Conservation (phyloP, 2,888 invertebrate genomes). For the Ophion obscuratus region DNA sequence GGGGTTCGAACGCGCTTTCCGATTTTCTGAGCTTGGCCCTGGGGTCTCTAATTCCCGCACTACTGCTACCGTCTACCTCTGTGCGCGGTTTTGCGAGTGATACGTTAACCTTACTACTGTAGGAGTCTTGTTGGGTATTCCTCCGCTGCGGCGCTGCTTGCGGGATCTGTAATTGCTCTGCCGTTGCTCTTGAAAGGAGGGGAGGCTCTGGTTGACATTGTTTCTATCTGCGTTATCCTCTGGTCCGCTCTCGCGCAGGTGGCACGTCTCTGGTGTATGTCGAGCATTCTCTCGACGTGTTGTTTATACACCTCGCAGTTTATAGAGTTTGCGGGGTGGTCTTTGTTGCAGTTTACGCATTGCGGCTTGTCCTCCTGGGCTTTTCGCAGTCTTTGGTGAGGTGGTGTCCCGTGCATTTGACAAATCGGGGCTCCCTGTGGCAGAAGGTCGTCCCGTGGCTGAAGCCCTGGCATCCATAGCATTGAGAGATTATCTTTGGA, state of each 20-base stretch:
- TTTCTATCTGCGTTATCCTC: neutral
- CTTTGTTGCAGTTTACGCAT: constrained; percentile 70
- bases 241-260: neutral
- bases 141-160: neutral
- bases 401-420: constrained; percentile 69
- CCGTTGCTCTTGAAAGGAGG: neutral
- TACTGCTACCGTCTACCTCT: neutral
- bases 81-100: neutral
- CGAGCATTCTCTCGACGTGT: constrained; percentile 36
- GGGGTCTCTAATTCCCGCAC: constrained; percentile 1
- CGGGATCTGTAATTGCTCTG: neutral
- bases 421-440: constrained; percentile 61
- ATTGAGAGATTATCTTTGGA: constrained; percentile 68
- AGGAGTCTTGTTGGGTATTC: neutral
- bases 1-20: neutral
- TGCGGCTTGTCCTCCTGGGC: constrained; percentile 58
- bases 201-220: neutral
- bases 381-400: constrained; percentile 70
- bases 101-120: neutral
- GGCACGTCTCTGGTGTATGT: neutral
- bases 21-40: neutral
- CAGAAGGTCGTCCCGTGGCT: constrained; percentile 71
- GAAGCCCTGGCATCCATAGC: constrained; percentile 72
- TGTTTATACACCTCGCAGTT: constrained; percentile 66
- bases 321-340: constrained; percentile 69